phyloP scores from a whole-genome alignment of 1,140 invertebrate genomes.

The Dendrolimus punctatus region DNA sequence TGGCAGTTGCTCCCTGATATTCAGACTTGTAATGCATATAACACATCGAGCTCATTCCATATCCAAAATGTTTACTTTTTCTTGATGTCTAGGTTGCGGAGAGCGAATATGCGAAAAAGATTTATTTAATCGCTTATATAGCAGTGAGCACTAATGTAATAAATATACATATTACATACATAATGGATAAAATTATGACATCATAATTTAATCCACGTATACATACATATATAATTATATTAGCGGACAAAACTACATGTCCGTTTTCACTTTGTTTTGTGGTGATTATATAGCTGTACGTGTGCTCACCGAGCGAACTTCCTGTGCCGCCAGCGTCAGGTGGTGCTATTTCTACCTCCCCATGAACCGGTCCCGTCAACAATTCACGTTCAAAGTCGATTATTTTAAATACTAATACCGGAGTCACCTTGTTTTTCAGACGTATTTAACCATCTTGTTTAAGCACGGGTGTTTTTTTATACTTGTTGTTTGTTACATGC shows the following conservation, averaged over 20 bases:
- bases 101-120: too few relatives aligned
- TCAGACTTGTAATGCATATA: too few relatives aligned
- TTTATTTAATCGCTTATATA: too few relatives aligned
- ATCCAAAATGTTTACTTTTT: too few relatives aligned
- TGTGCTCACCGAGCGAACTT: slow-evolving; percentile 33
- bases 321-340: slow-evolving; percentile 45
- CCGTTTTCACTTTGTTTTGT: slow-evolving; percentile 12
- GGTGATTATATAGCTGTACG: slow-evolving; percentile 12
- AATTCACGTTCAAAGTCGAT: slow-evolving; percentile 61
- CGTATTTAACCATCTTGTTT: slow-evolving; percentile 16
- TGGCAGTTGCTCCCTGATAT: too few relatives aligned
- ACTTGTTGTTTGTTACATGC: slow-evolving; percentile 3
- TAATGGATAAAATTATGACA: too few relatives aligned
- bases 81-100: too few relatives aligned
- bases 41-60: too few relatives aligned
- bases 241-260: slow-evolving; percentile 3
- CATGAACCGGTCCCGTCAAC: slow-evolving; percentile 35
- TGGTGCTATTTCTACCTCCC: slow-evolving; percentile 54
- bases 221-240: background rate
- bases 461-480: slow-evolving; percentile 8
- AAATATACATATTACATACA: too few relatives aligned
- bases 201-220: too few relatives aligned
- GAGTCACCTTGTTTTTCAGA: slow-evolving; percentile 12
- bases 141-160: too few relatives aligned
- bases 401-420: slow-evolving; percentile 38